Percentiles rank a stretch among this genome's conserved stretches.
Conservation (phyloP, 2,888 invertebrate species). For the Melieria picta region DNA sequence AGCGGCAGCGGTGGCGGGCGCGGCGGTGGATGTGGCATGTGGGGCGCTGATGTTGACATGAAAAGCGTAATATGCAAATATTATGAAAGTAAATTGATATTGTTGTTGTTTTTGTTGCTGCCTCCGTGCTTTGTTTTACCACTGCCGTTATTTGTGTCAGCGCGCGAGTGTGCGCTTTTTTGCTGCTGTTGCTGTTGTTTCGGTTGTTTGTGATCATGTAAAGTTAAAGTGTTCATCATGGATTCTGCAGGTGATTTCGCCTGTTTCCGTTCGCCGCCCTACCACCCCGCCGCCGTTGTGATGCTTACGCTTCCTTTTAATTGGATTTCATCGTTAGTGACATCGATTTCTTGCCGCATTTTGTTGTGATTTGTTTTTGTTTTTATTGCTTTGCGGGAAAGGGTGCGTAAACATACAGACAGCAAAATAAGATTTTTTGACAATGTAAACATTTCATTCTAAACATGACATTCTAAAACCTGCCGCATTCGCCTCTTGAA, state of each 20-base stretch:
- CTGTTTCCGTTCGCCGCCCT: background rate
- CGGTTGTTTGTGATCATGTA: too few relatives aligned
- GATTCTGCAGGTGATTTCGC: slow-evolving; percentile 4
- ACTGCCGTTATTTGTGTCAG: background rate
- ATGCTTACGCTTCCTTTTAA: slow-evolving; percentile 13
- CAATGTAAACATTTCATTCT: too few relatives aligned
- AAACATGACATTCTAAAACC: slow-evolving; percentile 2
- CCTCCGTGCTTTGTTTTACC: background rate
- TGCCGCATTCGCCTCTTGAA: slow-evolving; percentile 17
- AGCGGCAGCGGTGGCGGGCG: background rate
- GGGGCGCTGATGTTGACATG: slow-evolving; percentile 12
- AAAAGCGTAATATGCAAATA: slow-evolving; percentile 31
- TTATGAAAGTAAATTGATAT: slow-evolving; percentile 31
- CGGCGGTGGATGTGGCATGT: background rate
- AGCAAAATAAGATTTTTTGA: too few relatives aligned
- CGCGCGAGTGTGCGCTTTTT: too few relatives aligned
- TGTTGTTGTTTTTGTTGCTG: slow-evolving; percentile 9
- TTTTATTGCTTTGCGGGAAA: background rate
- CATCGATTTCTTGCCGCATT: background rate
- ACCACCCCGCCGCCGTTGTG: background rate
- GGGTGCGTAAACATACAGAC: too few relatives aligned
- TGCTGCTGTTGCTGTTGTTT: too few relatives aligned
- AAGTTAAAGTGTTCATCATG: background rate
- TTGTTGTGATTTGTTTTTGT: background rate
- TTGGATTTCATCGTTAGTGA: slow-evolving; percentile 20